Conservation (phyloP, 2,888 invertebrate genomes). For the Diplolepis rosae region DNA sequence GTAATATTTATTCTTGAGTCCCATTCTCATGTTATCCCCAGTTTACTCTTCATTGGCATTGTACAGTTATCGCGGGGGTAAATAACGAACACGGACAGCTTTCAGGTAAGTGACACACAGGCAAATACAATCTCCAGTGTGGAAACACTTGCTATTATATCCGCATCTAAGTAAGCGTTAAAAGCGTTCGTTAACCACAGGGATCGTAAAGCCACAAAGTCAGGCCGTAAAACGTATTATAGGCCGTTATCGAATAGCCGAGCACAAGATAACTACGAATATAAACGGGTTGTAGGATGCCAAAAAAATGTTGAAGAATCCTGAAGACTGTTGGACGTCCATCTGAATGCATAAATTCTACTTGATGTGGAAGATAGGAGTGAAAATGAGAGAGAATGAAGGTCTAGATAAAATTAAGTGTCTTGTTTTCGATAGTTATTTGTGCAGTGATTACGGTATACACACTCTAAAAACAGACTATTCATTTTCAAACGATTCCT, state of each 20-base stretch:
- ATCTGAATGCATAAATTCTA: constrained; percentile 23
- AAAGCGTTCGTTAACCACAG: constrained; percentile 29
- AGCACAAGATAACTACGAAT: constrained; percentile 28
- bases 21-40: constrained; percentile 13
- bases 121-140: constrained; percentile 16
- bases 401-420: constrained; percentile 17
- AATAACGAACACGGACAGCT: constrained; percentile 15
- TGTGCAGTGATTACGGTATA: background rate
- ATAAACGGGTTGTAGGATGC: constrained; percentile 6
- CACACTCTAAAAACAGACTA: no score
- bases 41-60: background rate
- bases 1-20: background rate
- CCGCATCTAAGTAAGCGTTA: constrained; percentile 31
- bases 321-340: constrained; percentile 22
- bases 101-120: constrained; percentile 21
- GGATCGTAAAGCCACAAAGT: constrained; percentile 31
- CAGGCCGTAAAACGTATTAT: constrained; percentile 27
- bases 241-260: constrained; percentile 24
- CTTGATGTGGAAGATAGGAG: constrained; percentile 18
- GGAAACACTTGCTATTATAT: constrained; percentile 30
- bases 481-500: no score
- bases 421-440: constrained; percentile 3
- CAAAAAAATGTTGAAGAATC: constrained; percentile 7
- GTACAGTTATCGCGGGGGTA: background rate
- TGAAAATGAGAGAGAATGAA: constrained; percentile 23